Conservation (phyloP, 2,888 invertebrate genomes). For the Amphipoea lucens region DNA sequence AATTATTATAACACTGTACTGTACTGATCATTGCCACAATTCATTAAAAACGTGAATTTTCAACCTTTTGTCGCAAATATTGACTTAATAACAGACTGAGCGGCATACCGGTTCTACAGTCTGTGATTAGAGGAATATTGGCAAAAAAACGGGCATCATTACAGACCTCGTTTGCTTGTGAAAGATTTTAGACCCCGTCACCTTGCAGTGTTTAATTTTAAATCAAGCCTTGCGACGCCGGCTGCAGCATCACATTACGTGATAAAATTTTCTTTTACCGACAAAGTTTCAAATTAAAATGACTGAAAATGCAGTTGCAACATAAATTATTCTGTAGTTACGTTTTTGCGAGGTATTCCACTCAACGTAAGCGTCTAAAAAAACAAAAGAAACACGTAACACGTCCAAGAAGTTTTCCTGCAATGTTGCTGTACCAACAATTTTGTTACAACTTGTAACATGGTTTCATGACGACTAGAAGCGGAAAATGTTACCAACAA, state of each 20-base stretch:
- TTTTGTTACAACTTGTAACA: constrained; percentile 23
- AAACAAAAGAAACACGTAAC: constrained; percentile 9
- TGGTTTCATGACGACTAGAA: constrained; percentile 7
- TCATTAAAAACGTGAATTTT: background rate
- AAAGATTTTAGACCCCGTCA: background rate
- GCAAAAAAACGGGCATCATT: no score
- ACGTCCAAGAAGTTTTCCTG: background rate
- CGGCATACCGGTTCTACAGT: background rate
- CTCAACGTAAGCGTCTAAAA: background rate
- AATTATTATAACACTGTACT: no score
- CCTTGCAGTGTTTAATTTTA: background rate
- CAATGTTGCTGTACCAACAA: constrained; percentile 20
- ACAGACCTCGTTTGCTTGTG: background rate
- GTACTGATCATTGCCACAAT: background rate
- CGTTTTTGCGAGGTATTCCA: background rate
- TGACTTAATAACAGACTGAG: background rate
- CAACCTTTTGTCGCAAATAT: no score
- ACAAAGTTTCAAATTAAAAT: background rate
- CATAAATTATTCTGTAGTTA: background rate
- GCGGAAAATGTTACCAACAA: constrained; percentile 16
- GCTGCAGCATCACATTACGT: background rate
- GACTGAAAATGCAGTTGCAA: background rate
- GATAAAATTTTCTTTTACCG: background rate
- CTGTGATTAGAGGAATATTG: no score
- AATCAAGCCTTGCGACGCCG: background rate